Percentiles rank a stretch among this genome's conserved stretches.
Conservation (phyloP, 2,888 invertebrate species). For the Oxystoma pomonae region DNA sequence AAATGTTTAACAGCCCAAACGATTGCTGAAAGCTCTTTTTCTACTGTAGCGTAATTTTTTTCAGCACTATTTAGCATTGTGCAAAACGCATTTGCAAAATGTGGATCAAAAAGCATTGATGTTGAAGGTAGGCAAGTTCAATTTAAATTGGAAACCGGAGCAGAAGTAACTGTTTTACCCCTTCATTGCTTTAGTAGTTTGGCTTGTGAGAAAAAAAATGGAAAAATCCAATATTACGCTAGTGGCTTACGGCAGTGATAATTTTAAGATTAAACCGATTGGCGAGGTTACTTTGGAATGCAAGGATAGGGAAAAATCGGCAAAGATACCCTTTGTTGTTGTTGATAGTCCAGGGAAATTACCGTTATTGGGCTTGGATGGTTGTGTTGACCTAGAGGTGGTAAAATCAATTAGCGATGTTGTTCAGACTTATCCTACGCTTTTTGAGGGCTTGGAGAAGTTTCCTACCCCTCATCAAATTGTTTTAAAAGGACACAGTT, state of each 20-base stretch:
- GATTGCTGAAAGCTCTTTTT: background rate
- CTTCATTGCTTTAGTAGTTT: no score
- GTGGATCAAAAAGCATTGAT: slow-evolving; percentile 2
- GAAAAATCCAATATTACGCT: slow-evolving; percentile 14
- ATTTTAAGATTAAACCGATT: slow-evolving; percentile 17
- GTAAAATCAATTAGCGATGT: slow-evolving; percentile 14
- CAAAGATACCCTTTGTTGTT: slow-evolving; percentile 14
- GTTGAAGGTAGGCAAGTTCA: background rate
- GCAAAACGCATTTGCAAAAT: no score
- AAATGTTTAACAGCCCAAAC: background rate
- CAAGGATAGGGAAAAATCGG: background rate
- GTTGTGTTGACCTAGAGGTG: slow-evolving; percentile 12
- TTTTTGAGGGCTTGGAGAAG: slow-evolving; percentile 20
- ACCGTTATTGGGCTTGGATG: slow-evolving; percentile 15
- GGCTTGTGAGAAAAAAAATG: no score
- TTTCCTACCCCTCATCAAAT: slow-evolving; percentile 20
- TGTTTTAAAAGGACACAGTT: slow-evolving; percentile 16
- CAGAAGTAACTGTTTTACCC: slow-evolving; percentile 18
- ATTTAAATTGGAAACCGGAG: slow-evolving; percentile 18
- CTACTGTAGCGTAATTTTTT: background rate
- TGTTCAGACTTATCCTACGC: no score
- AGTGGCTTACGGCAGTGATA: slow-evolving; percentile 17
- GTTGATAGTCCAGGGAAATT: slow-evolving; percentile 15
- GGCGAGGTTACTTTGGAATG: slow-evolving; percentile 15
- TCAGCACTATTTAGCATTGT: background rate